These are phyloP conservation scores for Channa maculata DNA, from an alignment of 2,113 vertebrate species.

Conservation along the genomic window DNA sequence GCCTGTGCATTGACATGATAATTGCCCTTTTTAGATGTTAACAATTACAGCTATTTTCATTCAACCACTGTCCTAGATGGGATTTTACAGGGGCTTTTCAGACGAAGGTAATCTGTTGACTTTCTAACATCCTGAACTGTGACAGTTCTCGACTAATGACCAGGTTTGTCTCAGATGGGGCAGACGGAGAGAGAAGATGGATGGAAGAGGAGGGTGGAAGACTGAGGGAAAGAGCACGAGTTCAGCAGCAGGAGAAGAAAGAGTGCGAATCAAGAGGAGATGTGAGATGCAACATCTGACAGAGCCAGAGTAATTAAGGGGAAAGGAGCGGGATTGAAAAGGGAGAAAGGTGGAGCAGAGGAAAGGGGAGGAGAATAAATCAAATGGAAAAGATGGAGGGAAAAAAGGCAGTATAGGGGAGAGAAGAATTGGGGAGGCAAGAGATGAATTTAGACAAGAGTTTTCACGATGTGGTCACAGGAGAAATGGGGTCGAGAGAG, in stretches of 20 bases:
- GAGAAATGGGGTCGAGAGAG: too few species aligned
- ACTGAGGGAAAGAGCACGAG: background rate
- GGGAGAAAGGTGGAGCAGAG: background rate
- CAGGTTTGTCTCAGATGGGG: constrained; percentile 1
- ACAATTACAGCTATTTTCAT: background rate
- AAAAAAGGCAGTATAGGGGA: too few species aligned
- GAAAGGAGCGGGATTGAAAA: background rate
- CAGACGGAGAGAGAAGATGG: constrained; percentile 11
- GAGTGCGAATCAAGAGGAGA: background rate
- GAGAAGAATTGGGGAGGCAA: too few species aligned
- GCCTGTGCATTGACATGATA: background rate
- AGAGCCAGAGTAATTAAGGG: background rate
- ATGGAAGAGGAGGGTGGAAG: background rate
- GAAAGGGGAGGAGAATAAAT: background rate
- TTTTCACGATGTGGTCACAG: too few species aligned
- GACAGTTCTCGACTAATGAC: constrained; percentile 4
- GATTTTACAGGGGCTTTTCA: background rate
- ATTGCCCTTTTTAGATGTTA: constrained; percentile 3
- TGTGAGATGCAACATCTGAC: background rate
- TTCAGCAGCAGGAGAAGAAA: background rate
- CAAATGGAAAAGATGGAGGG: background rate
- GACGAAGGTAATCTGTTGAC: background rate
- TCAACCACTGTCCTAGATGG: background rate
- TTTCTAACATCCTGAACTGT: constrained; percentile 13
- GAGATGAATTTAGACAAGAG: constrained; percentile 2